Evolutionary conservation across 2,888 invertebrate species (phyloP), one percentile per base, ranked within the genome.

Genomic region (Ophioninae sp.): DNA sequence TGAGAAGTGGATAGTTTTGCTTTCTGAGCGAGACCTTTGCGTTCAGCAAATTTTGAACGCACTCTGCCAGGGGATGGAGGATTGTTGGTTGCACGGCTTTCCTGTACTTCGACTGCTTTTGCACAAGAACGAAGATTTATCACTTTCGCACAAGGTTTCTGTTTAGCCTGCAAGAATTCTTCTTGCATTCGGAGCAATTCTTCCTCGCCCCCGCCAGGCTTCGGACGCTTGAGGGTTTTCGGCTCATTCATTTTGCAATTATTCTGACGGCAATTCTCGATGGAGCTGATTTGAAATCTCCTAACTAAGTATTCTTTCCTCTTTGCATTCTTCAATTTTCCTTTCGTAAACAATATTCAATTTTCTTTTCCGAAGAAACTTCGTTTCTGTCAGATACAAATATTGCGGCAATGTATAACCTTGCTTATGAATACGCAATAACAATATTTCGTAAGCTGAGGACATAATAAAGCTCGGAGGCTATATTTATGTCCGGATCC

Each of bases 101-200:
- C 2, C 59, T 50, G 68, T n/a, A 69, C 13, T 10, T 64, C 30
- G 13, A 30, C 21, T 6, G 64, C 41, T 30, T 65, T 79, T 39
- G 20, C 75, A 17, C 74, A 73, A 37, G 72, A 56, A 2, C 86
- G 87, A 20, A 87, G 86, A 92, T 94, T 93, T 82, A 94, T 93
- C 17, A 95, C 94, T 89, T 95, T 95, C 0, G 96, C 96, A 0
- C 96, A 94, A 2, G 96, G 95, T 82, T 94, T 93, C 75, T 95
- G 92, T 69, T 93, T 93, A 39, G 94, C 93, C 86, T 95, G 94
- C 82, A 95, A 91, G 90, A 96, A 97, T 85, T 96, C 95, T 87
- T 95, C 95, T 90, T 97, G 96, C 94, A 96, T 95, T 80, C 94
- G 94, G 23, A 97, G 93, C 57, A 97, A 94, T 89, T 97, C 97